Evolutionary conservation across 2,113 vertebrate species (phyloP).

Genomic region (Rhinoderma darwinii): DNA sequence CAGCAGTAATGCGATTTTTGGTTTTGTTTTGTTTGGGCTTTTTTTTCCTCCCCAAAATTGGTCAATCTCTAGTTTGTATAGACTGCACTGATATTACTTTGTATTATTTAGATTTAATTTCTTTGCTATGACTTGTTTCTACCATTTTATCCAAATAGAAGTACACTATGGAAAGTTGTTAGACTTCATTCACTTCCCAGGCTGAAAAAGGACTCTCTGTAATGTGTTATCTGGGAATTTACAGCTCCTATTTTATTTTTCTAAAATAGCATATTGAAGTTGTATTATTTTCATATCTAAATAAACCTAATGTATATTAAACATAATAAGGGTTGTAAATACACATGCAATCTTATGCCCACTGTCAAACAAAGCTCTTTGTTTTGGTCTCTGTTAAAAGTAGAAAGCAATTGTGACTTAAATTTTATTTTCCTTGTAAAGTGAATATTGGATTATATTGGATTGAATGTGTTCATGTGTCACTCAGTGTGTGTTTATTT

Average conservation of each 20-base stretch:
- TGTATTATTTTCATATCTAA: constrained; percentile 54
- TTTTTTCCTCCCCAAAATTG: not conserved
- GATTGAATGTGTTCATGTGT: constrained; percentile 43
- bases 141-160: not conserved
- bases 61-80: not conserved
- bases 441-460: constrained; percentile 55
- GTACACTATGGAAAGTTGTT: not conserved
- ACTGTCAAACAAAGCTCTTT: constrained; percentile 17
- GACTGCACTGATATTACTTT: not conserved
- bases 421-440: constrained; percentile 53
- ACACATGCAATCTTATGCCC: not conserved
- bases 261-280: constrained; percentile 43
- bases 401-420: constrained; percentile 40
- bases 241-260: constrained; percentile 48
- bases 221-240: not conserved
- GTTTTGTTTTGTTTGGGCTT: no score
- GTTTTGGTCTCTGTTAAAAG: constrained; percentile 35
- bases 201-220: constrained; percentile 34
- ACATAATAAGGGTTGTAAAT: constrained; percentile 28
- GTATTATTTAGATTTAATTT: not conserved
- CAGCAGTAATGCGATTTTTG: no score
- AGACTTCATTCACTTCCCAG: not conserved
- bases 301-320: constrained; percentile 32
- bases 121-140: not conserved
- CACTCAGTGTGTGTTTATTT: not conserved